Evolutionary conservation across 2,888 invertebrate genomes (phyloP).

Genomic region (Adela reaumurella): DNA sequence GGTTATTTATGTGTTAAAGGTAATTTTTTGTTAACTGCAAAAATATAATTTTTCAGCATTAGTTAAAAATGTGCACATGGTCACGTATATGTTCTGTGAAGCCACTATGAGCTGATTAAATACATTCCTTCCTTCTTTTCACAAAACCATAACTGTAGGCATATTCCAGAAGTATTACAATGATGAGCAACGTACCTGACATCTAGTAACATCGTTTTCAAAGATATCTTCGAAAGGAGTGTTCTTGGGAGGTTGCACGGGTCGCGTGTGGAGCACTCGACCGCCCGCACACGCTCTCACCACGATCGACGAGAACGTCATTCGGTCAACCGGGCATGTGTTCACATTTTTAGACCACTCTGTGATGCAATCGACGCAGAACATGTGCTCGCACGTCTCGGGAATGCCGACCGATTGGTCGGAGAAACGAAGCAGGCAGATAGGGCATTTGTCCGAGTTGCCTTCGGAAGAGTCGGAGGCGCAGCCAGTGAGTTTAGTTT

Average conservation of each 20-base stretch:
- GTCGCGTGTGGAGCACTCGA: slow-evolving; percentile 61
- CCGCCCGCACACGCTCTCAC: slow-evolving; percentile 69
- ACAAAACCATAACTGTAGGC: no score
- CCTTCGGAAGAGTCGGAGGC: slow-evolving; percentile 65
- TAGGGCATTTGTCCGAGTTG: slow-evolving; percentile 82
- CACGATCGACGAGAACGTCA: slow-evolving; percentile 72
- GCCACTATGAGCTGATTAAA: no score
- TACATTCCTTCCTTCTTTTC: no score
- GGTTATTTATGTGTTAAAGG: no score
- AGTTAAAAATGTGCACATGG: no score
- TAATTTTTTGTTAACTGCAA: no score
- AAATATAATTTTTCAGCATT: no score
- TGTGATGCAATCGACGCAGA: slow-evolving; percentile 84
- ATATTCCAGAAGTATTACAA: no score
- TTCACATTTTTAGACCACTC: slow-evolving; percentile 96
- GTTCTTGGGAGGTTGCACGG: slow-evolving; percentile 54
- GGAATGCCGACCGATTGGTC: slow-evolving; percentile 83
- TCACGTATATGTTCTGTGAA: no score
- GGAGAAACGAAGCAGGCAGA: slow-evolving; percentile 75
- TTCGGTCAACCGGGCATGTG: slow-evolving; percentile 91
- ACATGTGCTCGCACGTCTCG: slow-evolving; percentile 82
- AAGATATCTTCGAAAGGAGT: slow-evolving; percentile 45
- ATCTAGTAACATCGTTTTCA: slow-evolving; percentile 68
- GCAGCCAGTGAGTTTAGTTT: slow-evolving; percentile 24
- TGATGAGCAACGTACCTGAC: slow-evolving; percentile 54